Base-by-base conservation (phyloP, 2,797 vertebrate genomes). In the Peromyscus melanophrys region DNA sequence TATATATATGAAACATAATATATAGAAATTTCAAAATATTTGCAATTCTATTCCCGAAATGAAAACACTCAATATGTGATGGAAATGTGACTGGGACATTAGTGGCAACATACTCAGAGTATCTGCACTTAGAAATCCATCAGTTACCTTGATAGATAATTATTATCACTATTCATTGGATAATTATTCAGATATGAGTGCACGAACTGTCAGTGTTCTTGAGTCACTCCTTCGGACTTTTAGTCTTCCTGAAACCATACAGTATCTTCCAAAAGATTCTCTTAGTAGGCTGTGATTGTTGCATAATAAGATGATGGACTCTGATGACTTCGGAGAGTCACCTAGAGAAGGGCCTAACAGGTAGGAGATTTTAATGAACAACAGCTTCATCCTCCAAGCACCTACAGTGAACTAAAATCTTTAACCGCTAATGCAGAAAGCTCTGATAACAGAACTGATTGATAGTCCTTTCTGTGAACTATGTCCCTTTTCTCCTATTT, bases 71-170 rank as follows among this genome's bases (percentile, higher is more conserved):
- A 61, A 9, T 61, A 85, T 76, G 12, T 52, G n/a, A 84, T 59
- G 49, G 69, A 73, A 81, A 87, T 90, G 7, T 77, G 67, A 76
- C 14, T 43, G 17, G 13, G 13, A 23, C 57, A 61, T 94, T 16
- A 83, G 13, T 19, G 93, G 37, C 4, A 25, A n/a, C 3, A 16
- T 57, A 87, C 25, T 84, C 80, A 84, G 23, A n/a, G 10, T 29
- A 90, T 89, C 65, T 94, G 6, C n/a, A 14, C 57, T 89, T 95
- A 52, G 57, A 77, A 49, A 91, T 85, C 27, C 85, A 81, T 75
- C 40, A 82, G 0, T 87, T 86, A 78, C 34, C 9, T 78, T 86
- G 37, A 37, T 37, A 40, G 90, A 77, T 73, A 61, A 2, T 63
- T 85, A 91, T 89, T 76, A 43, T 71, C 43, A 89, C 69, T 31